phyloP scores from a whole-genome alignment of 2,113 vertebrate species.

The Phaethon lepturus region DNA sequence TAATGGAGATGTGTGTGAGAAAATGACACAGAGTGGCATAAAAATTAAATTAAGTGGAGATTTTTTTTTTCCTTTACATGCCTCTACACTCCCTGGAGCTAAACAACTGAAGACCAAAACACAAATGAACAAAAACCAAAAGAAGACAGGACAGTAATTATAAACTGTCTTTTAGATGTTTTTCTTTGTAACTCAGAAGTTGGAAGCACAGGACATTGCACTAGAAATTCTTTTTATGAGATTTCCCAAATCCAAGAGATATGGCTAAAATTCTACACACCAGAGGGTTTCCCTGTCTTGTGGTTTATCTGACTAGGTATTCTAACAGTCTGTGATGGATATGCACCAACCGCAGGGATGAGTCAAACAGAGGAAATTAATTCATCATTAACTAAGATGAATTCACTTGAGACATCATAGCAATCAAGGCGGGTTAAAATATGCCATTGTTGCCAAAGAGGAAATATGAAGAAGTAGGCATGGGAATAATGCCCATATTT shows the following conservation, averaged over 20 bases:
- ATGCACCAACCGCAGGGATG: neutral
- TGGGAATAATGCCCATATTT: constrained; percentile 28
- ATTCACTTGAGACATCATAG: constrained; percentile 19
- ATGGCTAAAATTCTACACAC: neutral
- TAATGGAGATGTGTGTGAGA: neutral
- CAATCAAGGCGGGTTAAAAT: neutral
- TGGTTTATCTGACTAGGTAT: neutral
- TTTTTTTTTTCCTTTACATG: neutral
- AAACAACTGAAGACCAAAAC: neutral
- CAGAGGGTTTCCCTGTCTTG: neutral
- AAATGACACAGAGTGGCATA: neutral
- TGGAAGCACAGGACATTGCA: neutral
- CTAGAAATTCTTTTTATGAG: neutral
- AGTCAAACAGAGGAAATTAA: constrained; percentile 52
- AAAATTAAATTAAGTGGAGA: neutral
- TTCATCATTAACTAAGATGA: constrained; percentile 60
- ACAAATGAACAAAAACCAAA: neutral
- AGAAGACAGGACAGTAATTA: neutral
- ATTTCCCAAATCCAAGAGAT: neutral
- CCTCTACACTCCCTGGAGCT: neutral
- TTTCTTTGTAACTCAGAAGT: neutral
- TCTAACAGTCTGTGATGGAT: neutral
- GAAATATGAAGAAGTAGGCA: constrained; percentile 3
- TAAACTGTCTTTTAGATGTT: neutral
- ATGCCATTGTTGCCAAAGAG: neutral